Base-by-base conservation (phyloP, 2,888 invertebrate species). In the Isoperla grammatica region DNA sequence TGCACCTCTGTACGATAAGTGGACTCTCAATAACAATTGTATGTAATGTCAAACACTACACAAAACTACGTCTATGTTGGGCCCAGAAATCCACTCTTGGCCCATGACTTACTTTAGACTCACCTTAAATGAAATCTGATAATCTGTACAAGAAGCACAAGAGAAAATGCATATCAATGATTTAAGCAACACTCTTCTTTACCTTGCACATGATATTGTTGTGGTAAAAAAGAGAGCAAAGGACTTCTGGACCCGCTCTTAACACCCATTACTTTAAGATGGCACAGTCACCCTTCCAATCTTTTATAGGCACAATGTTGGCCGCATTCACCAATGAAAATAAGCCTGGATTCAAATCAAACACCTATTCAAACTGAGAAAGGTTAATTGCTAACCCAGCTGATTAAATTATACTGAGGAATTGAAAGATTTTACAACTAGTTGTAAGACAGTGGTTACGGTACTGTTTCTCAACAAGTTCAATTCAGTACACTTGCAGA, bases 231-330 rank as follows among this genome's bases (percentile, higher is more conserved):
- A 23, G 37, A 42, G 46, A 59, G 54, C 57, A 50, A 60, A 61
- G 63, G 63, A 64, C 59, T 64, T 64, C 63, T 64, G 63, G 63
- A 64, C 63, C 63, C 63, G 49, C 40, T 58, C 60, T 61, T 56
- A 48, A 58, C 50, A 50, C 49, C 58, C 50, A 59, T 37, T 56
- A 57, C 46, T 54, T 49, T 37, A 57, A 48, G 48, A 57, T 57
- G 57, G 57, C 54, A 15, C 15, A 53, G 20, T 42, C 40, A 40
- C 15, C n/a, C 37, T 39, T 50, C 15, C 29, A 15, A 23, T 23
- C 39, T 12, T 2, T 43, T 43, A 42, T 29, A 29, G 8, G 8
- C 29, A 29, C 29, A 29, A 8, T 29, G 29, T 6, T 29, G 29
- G 5, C 29, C 29, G 29, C 29, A 29, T 6, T 29, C 5, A 29